A percentile compares a stretch with the other conserved stretches of the same genome.
These are phyloP conservation scores for Hassar affinis DNA, from an alignment of 2,113 vertebrate species.

Conservation along the genomic window DNA sequence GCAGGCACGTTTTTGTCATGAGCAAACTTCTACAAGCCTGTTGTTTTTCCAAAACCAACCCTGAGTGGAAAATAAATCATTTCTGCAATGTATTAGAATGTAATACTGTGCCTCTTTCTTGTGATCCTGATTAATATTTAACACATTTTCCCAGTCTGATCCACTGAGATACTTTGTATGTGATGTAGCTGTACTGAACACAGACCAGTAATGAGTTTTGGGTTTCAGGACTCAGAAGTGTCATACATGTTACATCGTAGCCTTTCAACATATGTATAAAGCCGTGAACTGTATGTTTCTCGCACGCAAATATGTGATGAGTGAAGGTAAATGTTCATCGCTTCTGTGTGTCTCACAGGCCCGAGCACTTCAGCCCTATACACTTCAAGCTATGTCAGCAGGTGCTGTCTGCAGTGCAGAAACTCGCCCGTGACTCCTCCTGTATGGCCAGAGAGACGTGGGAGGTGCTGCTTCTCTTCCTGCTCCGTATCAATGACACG, in stretches of 20 bases:
- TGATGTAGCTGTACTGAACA: background rate
- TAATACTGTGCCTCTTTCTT: background rate
- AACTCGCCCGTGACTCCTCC: slow-evolving; percentile 81
- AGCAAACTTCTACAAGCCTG: background rate
- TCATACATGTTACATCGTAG: background rate
- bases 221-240: background rate
- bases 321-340: background rate
- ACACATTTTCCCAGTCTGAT: background rate
- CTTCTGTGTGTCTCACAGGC: slow-evolving; percentile 65
- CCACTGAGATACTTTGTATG: background rate
- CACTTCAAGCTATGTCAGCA: slow-evolving; percentile 87
- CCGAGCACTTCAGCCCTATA: slow-evolving; percentile 77
- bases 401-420: slow-evolving; percentile 87
- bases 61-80: background rate
- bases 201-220: background rate
- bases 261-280: background rate
- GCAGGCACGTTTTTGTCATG: background rate
- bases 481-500: slow-evolving; percentile 88
- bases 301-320: background rate
- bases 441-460: slow-evolving; percentile 90
- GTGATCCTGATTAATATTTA: background rate
- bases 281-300: background rate
- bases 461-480: slow-evolving; percentile 89
- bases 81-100: background rate
- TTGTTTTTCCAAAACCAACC: background rate